phyloP scores from a whole-genome alignment of 2,888 invertebrate genomes.

The Pherbina coryleti region DNA sequence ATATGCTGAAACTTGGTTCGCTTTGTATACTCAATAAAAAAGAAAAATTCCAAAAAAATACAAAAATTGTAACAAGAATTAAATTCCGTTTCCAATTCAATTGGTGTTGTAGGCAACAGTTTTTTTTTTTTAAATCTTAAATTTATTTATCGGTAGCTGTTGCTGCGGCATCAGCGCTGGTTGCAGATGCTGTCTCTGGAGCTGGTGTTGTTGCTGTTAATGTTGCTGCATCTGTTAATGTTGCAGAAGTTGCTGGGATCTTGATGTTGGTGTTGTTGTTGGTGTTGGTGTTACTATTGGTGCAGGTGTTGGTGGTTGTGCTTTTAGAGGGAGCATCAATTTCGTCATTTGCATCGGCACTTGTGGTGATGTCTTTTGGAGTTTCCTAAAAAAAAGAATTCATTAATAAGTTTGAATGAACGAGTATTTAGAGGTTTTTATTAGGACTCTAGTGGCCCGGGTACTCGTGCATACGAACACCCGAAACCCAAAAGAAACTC shows the following conservation, averaged over 20 bases:
- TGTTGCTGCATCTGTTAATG: slow-evolving; percentile 7
- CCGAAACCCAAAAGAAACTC: too few species aligned
- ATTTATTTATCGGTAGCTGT: slow-evolving; percentile 25
- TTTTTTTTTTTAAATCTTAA: slow-evolving; percentile 9
- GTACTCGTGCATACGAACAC: too few species aligned
- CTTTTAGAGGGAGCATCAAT: slow-evolving; percentile 57
- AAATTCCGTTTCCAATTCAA: slow-evolving; percentile 31
- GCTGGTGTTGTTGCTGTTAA: background rate
- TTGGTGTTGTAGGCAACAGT: background rate
- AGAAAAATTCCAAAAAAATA: slow-evolving; percentile 6
- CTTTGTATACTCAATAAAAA: background rate
- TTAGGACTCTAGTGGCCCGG: too few species aligned
- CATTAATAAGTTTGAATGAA: background rate
- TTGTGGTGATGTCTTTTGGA: slow-evolving; percentile 65
- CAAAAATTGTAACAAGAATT: slow-evolving; percentile 21
- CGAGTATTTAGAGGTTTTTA: too few species aligned
- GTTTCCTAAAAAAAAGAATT: slow-evolving; percentile 60
- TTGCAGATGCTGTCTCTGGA: background rate
- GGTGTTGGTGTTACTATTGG: slow-evolving; percentile 39
- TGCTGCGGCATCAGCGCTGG: background rate
- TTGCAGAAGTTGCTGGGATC: slow-evolving; percentile 2
- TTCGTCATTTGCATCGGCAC: slow-evolving; percentile 60
- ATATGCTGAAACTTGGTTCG: background rate
- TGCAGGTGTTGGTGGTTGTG: slow-evolving; percentile 57
- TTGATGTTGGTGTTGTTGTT: slow-evolving; percentile 44